Evolutionary conservation across 2,888 invertebrate species (phyloP).

Genomic region (Oligia fasciuncula): DNA sequence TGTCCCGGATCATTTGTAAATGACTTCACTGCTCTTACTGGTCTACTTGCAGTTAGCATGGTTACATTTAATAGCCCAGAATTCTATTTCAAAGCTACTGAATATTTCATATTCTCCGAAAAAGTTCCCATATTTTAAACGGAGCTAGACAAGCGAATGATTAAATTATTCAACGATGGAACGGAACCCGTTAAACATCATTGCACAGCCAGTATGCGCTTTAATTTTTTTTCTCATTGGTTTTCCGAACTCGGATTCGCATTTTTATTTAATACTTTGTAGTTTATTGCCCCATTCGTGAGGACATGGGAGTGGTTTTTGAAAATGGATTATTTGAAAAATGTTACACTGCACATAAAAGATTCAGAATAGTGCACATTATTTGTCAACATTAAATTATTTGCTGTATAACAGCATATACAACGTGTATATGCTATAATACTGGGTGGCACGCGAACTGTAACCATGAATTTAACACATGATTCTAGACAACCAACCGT

Average conservation of each 20-base stretch:
- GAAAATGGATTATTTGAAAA: not conserved
- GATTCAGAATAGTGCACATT: not conserved
- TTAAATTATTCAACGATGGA: constrained; percentile 31
- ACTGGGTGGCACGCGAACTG: not conserved
- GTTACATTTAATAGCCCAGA: constrained; percentile 11
- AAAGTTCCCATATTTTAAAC: constrained; percentile 1
- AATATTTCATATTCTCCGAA: constrained; percentile 4
- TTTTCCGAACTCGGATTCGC: not conserved
- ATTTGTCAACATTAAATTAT: not conserved
- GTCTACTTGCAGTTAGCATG: constrained; percentile 10
- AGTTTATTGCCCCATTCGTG: not conserved
- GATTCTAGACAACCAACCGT: not conserved
- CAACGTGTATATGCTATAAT: too few species aligned
- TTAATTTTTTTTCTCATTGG: not conserved
- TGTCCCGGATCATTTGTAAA: constrained; percentile 40
- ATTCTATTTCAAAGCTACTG: constrained; percentile 8
- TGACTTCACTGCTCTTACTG: constrained; percentile 6
- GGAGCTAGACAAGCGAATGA: constrained; percentile 21
- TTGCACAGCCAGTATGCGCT: not conserved
- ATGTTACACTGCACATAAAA: not conserved
- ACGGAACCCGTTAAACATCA: constrained; percentile 16
- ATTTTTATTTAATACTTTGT: constrained; percentile 2
- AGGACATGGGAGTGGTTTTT: not conserved
- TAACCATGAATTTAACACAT: not conserved
- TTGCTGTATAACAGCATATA: not conserved